Conservation (phyloP, 2,888 invertebrate species). For the Drosophila planitibia region DNA sequence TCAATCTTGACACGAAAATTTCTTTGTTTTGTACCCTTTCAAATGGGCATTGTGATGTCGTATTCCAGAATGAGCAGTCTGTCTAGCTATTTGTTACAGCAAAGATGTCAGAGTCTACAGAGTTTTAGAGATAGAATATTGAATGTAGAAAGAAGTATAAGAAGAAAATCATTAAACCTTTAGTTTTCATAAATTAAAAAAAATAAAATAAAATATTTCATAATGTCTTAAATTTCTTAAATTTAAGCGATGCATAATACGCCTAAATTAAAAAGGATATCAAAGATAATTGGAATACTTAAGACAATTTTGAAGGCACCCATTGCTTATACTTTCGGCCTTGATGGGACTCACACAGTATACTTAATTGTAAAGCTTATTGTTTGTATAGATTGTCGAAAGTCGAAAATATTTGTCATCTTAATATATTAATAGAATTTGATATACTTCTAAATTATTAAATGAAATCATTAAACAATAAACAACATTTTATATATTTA, state of each 20-base stretch:
- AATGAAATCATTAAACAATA: not conserved
- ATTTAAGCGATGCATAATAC: not conserved
- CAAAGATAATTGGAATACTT: not conserved
- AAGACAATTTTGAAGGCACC: not conserved
- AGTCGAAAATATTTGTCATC: not conserved
- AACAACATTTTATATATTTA: not conserved
- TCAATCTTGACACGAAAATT: conserved; percentile 66
- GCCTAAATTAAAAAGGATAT: not conserved
- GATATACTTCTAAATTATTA: not conserved
- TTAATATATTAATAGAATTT: not conserved
- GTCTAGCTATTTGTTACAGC: not conserved
- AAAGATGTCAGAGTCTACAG: not conserved
- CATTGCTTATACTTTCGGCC: not conserved
- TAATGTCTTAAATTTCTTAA: not conserved
- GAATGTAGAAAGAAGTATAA: not conserved
- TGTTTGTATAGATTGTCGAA: not conserved
- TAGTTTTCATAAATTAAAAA: too few relatives aligned
- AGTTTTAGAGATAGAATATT: not conserved
- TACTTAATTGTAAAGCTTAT: not conserved
- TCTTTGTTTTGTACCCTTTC: conserved; percentile 22
- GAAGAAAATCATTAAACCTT: not conserved
- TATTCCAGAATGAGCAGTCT: not conserved
- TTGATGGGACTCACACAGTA: too few relatives aligned
- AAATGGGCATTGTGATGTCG: not conserved
- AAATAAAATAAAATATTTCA: too few relatives aligned